Conservation (phyloP, 2,113 vertebrate genomes). For the Ranitomeya imitator region DNA sequence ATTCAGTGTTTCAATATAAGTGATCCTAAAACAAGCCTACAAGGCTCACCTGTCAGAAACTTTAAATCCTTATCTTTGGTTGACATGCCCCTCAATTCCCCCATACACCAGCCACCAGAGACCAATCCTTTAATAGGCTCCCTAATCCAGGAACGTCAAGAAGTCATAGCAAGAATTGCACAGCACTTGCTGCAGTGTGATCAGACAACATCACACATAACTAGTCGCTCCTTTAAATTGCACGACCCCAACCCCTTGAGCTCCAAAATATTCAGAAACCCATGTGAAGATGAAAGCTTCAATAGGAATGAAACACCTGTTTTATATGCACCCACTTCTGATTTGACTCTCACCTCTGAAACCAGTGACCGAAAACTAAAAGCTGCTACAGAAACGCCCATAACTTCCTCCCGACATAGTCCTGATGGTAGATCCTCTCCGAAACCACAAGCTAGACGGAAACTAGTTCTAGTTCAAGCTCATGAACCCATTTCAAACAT, state of each 20-base stretch:
- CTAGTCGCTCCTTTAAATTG: slow-evolving; percentile 75
- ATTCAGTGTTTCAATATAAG: slow-evolving; percentile 73
- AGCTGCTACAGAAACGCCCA: slow-evolving; percentile 73
- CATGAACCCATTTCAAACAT: slow-evolving; percentile 79
- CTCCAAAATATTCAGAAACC: slow-evolving; percentile 77
- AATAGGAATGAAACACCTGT: slow-evolving; percentile 77
- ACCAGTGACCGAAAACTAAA: slow-evolving; percentile 65
- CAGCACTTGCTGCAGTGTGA: slow-evolving; percentile 96
- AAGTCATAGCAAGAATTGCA: slow-evolving; percentile 96
- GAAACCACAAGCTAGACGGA: slow-evolving; percentile 82
- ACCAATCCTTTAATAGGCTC: slow-evolving; percentile 91
- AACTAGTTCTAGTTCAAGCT: slow-evolving; percentile 75
- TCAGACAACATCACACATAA: slow-evolving; percentile 80
- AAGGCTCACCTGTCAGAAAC: slow-evolving; percentile 76
- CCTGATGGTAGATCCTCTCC: slow-evolving; percentile 73
- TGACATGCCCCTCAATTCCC: slow-evolving; percentile 72
- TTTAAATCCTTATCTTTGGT: slow-evolving; percentile 84
- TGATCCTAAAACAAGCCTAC: slow-evolving; percentile 69
- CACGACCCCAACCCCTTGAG: slow-evolving; percentile 67
- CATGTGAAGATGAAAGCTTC: slow-evolving; percentile 74
- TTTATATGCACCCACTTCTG: slow-evolving; percentile 56
- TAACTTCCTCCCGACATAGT: slow-evolving; percentile 70
- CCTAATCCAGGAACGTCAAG: slow-evolving; percentile 93
- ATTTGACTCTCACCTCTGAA: slow-evolving; percentile 68
- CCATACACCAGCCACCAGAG: slow-evolving; percentile 76